phyloP scores from a whole-genome alignment of 2,888 invertebrate species.

The Gibbula magus region DNA sequence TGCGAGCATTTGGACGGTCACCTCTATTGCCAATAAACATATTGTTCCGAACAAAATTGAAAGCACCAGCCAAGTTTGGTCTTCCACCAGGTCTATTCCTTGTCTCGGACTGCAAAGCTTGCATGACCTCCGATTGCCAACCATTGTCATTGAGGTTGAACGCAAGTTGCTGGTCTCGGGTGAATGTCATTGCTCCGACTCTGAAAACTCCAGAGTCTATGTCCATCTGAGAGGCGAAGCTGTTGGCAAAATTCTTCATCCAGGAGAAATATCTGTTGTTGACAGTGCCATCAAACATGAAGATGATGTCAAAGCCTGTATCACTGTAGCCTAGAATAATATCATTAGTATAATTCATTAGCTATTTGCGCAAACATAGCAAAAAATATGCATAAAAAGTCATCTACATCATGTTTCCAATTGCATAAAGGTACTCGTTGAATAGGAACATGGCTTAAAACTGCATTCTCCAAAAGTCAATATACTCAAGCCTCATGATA shows the following conservation, averaged over 20 bases:
- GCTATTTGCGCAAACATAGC: too few relatives aligned
- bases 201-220: constrained; percentile 53
- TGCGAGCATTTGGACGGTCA: constrained; percentile 50
- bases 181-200: constrained; percentile 57
- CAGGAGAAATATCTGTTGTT: constrained; percentile 43
- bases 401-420: too few relatives aligned
- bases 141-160: constrained; percentile 50
- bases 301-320: constrained; percentile 50
- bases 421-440: too few relatives aligned
- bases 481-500: too few relatives aligned
- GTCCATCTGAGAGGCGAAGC: constrained; percentile 44
- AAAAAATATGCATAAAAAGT: too few relatives aligned
- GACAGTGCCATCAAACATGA: constrained; percentile 61
- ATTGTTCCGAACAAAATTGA: constrained; percentile 41
- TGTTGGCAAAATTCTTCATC: constrained; percentile 45
- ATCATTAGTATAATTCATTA: constrained; percentile 34
- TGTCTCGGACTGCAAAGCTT: not conserved
- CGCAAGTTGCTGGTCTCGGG: constrained; percentile 34
- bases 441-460: too few relatives aligned
- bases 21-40: constrained; percentile 47
- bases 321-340: constrained; percentile 25
- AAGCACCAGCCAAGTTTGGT: constrained; percentile 50
- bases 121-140: constrained; percentile 2
- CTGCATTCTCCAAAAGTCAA: too few relatives aligned
- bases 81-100: constrained; percentile 7